These are phyloP conservation scores for Brachymystax lenok DNA, from an alignment of 2,797 vertebrate genomes.

Conservation along the genomic window DNA sequence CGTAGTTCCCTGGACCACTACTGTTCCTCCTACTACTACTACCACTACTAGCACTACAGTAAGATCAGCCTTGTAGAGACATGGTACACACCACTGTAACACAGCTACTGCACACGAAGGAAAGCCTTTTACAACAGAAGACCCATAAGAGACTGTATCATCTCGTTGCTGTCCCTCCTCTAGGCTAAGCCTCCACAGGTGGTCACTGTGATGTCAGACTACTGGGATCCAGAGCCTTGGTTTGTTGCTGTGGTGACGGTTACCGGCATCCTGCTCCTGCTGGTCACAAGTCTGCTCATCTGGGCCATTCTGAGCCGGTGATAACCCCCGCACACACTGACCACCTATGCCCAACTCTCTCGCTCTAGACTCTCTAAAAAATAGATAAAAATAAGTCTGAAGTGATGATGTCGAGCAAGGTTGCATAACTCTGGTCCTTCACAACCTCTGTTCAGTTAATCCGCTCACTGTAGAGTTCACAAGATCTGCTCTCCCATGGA, in stretches of 20 bases:
- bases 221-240: conserved; percentile 36
- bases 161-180: not conserved
- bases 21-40: conserved; percentile 34
- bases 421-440: not conserved
- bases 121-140: not conserved
- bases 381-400: no score
- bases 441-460: not conserved
- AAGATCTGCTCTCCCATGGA: not conserved
- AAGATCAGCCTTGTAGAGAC: not conserved
- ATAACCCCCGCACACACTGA: not conserved
- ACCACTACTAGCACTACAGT: conserved; percentile 38
- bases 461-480: not conserved
- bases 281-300: conserved; percentile 18
- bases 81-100: not conserved
- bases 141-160: not conserved
- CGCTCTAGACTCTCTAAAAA: no score
- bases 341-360: no score
- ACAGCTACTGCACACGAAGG: not conserved
- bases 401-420: no score
- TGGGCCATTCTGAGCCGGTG: conserved; percentile 25
- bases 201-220: conserved; percentile 19
- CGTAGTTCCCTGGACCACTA: conserved; percentile 33
- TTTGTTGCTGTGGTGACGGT: conserved; percentile 27
- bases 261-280: conserved; percentile 22
- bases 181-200: conserved; percentile 19